These are phyloP conservation scores for Crotophaga sulcirostris DNA, from an alignment of 2,113 vertebrate species.

Conservation along the genomic window DNA sequence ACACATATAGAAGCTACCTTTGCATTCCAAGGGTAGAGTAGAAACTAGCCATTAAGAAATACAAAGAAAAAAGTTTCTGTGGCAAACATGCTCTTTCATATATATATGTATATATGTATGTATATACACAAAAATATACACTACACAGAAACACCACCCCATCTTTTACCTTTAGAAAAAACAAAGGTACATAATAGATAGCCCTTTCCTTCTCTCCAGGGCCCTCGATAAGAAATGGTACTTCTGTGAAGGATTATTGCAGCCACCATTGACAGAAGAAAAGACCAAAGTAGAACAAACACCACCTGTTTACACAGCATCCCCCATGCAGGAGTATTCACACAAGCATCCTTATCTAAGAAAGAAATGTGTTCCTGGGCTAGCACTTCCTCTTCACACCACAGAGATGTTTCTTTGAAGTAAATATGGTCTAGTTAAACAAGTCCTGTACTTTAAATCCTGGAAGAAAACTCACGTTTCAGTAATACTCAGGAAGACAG, in stretches of 20 bases:
- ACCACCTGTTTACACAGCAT: not conserved
- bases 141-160: not conserved
- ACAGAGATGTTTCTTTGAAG: not conserved
- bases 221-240: not conserved
- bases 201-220: not conserved
- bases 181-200: not conserved
- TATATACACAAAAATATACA: not conserved
- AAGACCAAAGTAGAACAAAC: not conserved
- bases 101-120: not conserved
- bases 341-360: not conserved
- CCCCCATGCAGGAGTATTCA: not conserved
- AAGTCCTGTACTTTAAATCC: not conserved
- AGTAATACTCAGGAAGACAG: not conserved
- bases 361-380: not conserved
- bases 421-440: not conserved
- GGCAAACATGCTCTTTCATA: not conserved
- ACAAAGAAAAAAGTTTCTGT: not conserved
- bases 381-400: not conserved
- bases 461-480: not conserved
- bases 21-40: not conserved
- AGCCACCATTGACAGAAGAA: not conserved
- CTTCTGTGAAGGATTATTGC: not conserved
- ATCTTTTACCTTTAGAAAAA: not conserved
- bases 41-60: not conserved
- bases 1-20: not conserved